Conservation (phyloP, 2,888 invertebrate species). For the Drepanosiphum platanoidis region DNA sequence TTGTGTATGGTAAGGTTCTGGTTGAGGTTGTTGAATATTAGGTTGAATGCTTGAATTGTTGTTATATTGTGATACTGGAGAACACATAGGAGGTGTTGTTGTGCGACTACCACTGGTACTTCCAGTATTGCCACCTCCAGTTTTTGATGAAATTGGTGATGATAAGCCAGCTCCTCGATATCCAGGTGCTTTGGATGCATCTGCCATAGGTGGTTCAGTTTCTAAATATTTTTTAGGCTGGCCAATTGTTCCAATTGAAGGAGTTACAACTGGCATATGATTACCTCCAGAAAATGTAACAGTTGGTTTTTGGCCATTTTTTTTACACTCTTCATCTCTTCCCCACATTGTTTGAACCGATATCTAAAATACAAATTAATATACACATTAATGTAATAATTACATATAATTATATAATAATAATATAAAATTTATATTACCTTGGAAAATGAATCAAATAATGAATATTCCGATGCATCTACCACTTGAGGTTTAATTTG, state of each 20-base stretch:
- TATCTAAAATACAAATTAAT: constrained; percentile 66
- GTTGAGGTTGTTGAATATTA: constrained; percentile 40
- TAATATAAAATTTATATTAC: constrained; percentile 65
- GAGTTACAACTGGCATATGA: constrained; percentile 75
- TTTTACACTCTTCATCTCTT: constrained; percentile 69
- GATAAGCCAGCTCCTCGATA: constrained; percentile 81
- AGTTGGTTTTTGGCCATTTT: constrained; percentile 69
- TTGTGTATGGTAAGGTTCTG: constrained; percentile 56
- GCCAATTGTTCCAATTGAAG: constrained; percentile 70
- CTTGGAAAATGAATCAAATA: constrained; percentile 81
- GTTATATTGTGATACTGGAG: constrained; percentile 60
- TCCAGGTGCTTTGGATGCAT: constrained; percentile 90
- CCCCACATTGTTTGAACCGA: constrained; percentile 75
- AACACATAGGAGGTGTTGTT: constrained; percentile 58
- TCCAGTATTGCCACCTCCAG: constrained; percentile 48
- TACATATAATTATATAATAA: not conserved
- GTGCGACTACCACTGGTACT: constrained; percentile 49
- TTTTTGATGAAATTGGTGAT: constrained; percentile 73
- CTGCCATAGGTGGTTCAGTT: constrained; percentile 74
- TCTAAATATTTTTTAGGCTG: constrained; percentile 71
- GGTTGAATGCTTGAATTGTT: constrained; percentile 36
- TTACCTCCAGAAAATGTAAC: constrained; percentile 70
- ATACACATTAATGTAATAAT: not conserved
- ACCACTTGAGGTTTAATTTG: constrained; percentile 62
- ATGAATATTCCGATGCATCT: constrained; percentile 76